phyloP scores from a whole-genome alignment of 2,113 vertebrate species.

The Gnathonemus longibarbis region DNA sequence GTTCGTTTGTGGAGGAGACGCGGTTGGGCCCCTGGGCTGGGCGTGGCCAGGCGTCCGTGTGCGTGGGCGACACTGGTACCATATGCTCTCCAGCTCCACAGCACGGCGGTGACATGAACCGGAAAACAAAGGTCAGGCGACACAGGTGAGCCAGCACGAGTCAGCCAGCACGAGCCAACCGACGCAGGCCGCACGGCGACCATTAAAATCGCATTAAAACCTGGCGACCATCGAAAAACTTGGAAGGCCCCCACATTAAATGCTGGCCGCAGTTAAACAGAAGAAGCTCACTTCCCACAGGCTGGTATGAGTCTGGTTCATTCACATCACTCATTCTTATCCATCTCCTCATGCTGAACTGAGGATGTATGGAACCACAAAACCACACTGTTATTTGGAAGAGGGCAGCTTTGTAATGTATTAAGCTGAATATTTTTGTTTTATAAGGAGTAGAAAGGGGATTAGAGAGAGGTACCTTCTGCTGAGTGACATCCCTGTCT shows the following conservation, averaged over 20 bases:
- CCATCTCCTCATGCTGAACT: background rate
- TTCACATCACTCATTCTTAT: background rate
- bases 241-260: background rate
- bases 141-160: background rate
- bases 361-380: background rate
- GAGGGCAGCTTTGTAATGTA: background rate
- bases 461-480: background rate
- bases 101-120: background rate
- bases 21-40: background rate
- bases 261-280: background rate
- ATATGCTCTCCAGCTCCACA: background rate
- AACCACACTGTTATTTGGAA: background rate
- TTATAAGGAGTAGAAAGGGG: background rate
- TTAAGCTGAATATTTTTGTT: background rate
- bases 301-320: background rate
- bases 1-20: background rate
- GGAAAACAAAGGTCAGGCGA: background rate
- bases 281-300: slow-evolving; percentile 2
- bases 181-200: background rate
- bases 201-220: slow-evolving; percentile 12
- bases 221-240: background rate
- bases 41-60: background rate
- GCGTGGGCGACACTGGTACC: background rate
- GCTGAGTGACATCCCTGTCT: background rate
- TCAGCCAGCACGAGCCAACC: background rate